A percentile compares a stretch with the other conserved stretches of the same genome.
phyloP scores from a whole-genome alignment of 1,140 invertebrate genomes.

The Plutomurus gul region DNA sequence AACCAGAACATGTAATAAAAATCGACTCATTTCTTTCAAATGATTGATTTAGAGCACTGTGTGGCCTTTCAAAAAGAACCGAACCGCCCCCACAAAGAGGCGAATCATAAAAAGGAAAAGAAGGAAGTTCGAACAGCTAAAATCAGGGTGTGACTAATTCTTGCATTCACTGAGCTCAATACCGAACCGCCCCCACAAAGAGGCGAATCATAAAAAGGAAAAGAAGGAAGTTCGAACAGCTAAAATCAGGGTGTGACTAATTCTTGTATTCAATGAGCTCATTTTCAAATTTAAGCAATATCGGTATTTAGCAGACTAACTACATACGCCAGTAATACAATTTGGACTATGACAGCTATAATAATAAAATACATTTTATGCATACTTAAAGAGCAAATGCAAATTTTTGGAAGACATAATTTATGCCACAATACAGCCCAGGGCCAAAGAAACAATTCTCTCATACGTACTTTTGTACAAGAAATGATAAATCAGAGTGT shows the following conservation, averaged over 20 bases:
- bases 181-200: not conserved
- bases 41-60: not conserved
- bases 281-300: too few species aligned
- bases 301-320: too few species aligned
- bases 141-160: not conserved
- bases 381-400: too few species aligned
- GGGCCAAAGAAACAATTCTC: too few species aligned
- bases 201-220: not conserved
- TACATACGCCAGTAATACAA: too few species aligned
- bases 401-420: too few species aligned
- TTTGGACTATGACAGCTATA: too few species aligned
- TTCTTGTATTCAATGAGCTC: not conserved
- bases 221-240: not conserved
- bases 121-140: not conserved
- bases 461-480: too few species aligned
- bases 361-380: too few species aligned
- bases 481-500: too few species aligned
- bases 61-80: slow-evolving; percentile 12
- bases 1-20: slow-evolving; percentile 13
- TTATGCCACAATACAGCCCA: too few species aligned
- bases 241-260: not conserved
- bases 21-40: not conserved
- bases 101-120: not conserved
- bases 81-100: not conserved
- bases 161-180: not conserved